Conservation (phyloP, 2,797 vertebrate species). For the Sebastes cheni region DNA sequence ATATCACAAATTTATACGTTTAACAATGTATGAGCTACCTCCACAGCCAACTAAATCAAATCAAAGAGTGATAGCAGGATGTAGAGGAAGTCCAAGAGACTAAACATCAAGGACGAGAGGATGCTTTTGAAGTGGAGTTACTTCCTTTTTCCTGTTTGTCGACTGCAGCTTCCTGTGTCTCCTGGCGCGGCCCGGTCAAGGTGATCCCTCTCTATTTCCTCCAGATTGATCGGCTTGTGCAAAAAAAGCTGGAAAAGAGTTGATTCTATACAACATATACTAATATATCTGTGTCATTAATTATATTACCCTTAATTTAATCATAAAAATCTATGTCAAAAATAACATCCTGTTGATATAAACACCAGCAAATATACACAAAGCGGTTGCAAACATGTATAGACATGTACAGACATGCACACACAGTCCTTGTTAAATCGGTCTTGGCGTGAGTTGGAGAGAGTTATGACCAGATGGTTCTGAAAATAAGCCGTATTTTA, state of each 20-base stretch:
- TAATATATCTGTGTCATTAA: background rate
- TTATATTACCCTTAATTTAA: slow-evolving; percentile 6
- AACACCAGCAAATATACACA: slow-evolving; percentile 1
- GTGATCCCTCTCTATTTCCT: slow-evolving; percentile 31
- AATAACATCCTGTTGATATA: background rate
- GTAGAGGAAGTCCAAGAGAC: slow-evolving; percentile 41
- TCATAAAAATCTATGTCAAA: slow-evolving; percentile 22
- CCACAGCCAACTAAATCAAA: slow-evolving; percentile 19
- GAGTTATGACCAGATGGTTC: slow-evolving; percentile 11
- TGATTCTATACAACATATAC: slow-evolving; percentile 24
- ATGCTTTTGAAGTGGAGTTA: slow-evolving; percentile 39
- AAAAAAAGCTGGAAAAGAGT: slow-evolving; percentile 27
- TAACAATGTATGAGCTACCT: background rate
- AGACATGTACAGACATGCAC: background rate
- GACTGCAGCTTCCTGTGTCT: slow-evolving; percentile 49
- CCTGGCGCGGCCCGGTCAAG: slow-evolving; percentile 17
- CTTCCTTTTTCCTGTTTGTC: slow-evolving; percentile 69
- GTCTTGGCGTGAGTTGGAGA: background rate
- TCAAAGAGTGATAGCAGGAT: slow-evolving; percentile 22
- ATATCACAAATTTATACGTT: slow-evolving; percentile 8
- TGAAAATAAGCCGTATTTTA: slow-evolving; percentile 15
- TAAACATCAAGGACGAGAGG: slow-evolving; percentile 52
- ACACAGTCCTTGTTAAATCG: slow-evolving; percentile 10
- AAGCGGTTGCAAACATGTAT: background rate
- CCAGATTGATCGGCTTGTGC: slow-evolving; percentile 36